Percentiles rank a stretch among this genome's conserved stretches.
These are phyloP conservation scores for Tarsius wallacei DNA, from an alignment of 2,797 vertebrate genomes.

Conservation along the genomic window DNA sequence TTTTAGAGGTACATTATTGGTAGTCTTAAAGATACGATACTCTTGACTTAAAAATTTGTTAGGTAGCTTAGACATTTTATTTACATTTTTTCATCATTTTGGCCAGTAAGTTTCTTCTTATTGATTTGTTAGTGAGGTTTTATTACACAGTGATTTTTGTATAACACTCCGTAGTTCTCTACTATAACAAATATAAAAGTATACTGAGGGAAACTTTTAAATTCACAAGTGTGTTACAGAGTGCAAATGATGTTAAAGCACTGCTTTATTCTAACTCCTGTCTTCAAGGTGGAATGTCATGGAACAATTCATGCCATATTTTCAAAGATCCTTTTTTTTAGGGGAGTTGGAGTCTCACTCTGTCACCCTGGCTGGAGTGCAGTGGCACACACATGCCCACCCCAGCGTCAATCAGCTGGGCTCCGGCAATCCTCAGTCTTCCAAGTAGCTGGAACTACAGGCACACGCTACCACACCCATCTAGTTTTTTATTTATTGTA, in stretches of 20 bases:
- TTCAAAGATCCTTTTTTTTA: conserved; percentile 25
- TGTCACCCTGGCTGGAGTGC: too few species aligned
- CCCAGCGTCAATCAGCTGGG: too few species aligned
- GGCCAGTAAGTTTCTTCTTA: conserved; percentile 5
- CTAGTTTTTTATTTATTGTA: too few species aligned
- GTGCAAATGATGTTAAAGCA: neutral
- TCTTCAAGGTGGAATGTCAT: conserved; percentile 3
- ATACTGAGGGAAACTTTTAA: conserved; percentile 33
- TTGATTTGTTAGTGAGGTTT: conserved; percentile 55
- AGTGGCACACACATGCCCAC: too few species aligned
- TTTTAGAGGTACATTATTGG: neutral
- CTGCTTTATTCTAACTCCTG: neutral
- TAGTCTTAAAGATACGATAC: neutral
- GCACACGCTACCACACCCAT: too few species aligned
- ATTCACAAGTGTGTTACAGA: neutral
- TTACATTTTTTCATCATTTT: conserved; percentile 49
- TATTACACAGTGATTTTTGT: conserved; percentile 45
- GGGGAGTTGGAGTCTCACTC: too few species aligned
- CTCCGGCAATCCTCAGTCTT: too few species aligned
- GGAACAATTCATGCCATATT: neutral
- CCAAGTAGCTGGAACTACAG: too few species aligned
- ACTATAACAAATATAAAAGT: conserved; percentile 23
- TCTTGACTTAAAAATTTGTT: conserved; percentile 31
- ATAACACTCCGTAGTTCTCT: neutral
- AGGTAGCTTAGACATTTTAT: conserved; percentile 1